Conservation (phyloP, 2,888 invertebrate species). For the Eristalis pertinax region DNA sequence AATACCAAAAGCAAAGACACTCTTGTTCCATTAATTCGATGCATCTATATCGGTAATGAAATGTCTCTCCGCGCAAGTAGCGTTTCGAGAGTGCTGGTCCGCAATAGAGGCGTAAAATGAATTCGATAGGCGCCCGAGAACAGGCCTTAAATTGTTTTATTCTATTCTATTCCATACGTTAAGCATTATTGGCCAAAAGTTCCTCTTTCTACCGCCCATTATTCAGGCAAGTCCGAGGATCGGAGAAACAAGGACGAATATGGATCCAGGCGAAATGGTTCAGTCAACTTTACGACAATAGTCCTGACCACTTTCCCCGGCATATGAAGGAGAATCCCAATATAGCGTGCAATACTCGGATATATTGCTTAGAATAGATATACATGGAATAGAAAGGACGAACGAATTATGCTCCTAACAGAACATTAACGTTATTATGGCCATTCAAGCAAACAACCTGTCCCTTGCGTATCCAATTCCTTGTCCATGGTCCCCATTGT, state of each 20-base stretch:
- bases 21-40: not conserved
- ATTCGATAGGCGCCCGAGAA: not conserved
- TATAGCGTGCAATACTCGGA: not conserved
- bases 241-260: not conserved
- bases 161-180: not conserved
- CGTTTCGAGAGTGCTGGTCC: no score
- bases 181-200: not conserved
- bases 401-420: not conserved
- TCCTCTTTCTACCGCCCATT: not conserved
- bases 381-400: not conserved
- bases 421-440: constrained; percentile 4
- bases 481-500: constrained; percentile 39
- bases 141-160: not conserved
- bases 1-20: not conserved
- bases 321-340: not conserved
- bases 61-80: not conserved
- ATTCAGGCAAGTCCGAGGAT: not conserved
- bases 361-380: not conserved
- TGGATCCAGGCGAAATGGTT: not conserved
- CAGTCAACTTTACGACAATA: not conserved
- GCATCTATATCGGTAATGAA: not conserved
- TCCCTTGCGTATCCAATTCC: constrained; percentile 1
- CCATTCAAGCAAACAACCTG: constrained; percentile 37
- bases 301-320: not conserved
- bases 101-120: not conserved